Percentiles rank a stretch among this genome's conserved stretches.
These are phyloP conservation scores for Leptinotarsa peninsularis DNA, from an alignment of 2,888 invertebrate genomes.

Conservation along the genomic window DNA sequence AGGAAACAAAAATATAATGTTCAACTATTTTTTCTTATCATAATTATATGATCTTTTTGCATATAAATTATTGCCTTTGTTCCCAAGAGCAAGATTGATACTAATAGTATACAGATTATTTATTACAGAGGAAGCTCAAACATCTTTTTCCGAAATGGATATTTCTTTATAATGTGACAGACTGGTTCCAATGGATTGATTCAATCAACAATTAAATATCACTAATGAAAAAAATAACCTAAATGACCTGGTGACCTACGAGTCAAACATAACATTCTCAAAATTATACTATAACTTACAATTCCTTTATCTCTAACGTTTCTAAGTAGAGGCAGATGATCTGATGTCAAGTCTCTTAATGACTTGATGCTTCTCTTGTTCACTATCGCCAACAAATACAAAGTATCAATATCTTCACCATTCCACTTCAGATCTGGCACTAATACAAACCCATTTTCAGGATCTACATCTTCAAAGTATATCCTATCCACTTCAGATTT, in stretches of 20 bases:
- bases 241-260: background rate
- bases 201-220: background rate
- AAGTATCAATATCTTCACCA: slow-evolving; percentile 76
- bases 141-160: too few species aligned
- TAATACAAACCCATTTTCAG: slow-evolving; percentile 86
- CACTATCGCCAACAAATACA: slow-evolving; percentile 88
- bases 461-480: slow-evolving; percentile 83
- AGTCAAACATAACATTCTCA: background rate
- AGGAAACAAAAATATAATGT: too few species aligned
- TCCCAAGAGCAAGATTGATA: too few species aligned
- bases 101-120: too few species aligned
- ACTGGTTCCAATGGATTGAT: too few species aligned
- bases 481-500: slow-evolving; percentile 91
- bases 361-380: slow-evolving; percentile 82
- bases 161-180: too few species aligned
- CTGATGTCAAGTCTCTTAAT: slow-evolving; percentile 82
- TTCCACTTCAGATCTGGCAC: slow-evolving; percentile 98
- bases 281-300: slow-evolving; percentile 66
- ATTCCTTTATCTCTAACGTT: slow-evolving; percentile 83
- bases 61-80: too few species aligned
- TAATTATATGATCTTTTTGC: too few species aligned
- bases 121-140: too few species aligned
- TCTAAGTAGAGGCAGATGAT: slow-evolving; percentile 84
- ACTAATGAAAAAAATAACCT: background rate
- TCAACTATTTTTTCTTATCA: too few species aligned